Conservation (phyloP, 2,888 invertebrate species). For the Buathra laborator region DNA sequence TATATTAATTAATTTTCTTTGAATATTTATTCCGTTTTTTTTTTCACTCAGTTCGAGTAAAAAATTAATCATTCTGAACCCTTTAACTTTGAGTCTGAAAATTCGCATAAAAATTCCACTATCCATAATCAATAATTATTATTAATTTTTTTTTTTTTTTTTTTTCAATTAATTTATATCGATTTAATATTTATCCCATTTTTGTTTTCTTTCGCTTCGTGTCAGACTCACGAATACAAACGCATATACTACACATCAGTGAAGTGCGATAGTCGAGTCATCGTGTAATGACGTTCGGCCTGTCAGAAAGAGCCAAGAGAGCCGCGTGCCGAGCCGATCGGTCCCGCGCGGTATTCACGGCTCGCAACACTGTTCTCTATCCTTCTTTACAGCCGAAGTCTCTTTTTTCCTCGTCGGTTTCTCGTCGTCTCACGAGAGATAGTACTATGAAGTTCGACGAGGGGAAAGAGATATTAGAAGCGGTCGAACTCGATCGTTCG, state of each 20-base stretch:
- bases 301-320: conserved; percentile 72
- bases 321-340: conserved; percentile 57
- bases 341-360: conserved; percentile 33
- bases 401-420: conserved; percentile 24
- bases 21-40: no score
- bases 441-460: conserved; percentile 44
- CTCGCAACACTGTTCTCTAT: conserved; percentile 37
- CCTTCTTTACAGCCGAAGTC: conserved; percentile 1
- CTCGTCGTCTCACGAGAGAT: neutral
- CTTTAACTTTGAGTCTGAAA: no score
- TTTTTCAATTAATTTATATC: conserved; percentile 27
- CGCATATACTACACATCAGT: neutral
- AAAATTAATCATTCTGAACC: no score
- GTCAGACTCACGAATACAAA: conserved; percentile 6
- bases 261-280: conserved; percentile 81
- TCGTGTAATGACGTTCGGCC: conserved; percentile 84
- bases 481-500: conserved; percentile 17
- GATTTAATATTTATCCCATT: conserved; percentile 3
- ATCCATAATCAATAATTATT: neutral
- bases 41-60: no score
- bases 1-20: no score
- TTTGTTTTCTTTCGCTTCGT: neutral
- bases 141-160: conserved; percentile 21
- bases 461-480: conserved; percentile 12
- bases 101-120: no score